phyloP scores from a whole-genome alignment of 1,140 invertebrate species.

The Lethrus apterus region DNA sequence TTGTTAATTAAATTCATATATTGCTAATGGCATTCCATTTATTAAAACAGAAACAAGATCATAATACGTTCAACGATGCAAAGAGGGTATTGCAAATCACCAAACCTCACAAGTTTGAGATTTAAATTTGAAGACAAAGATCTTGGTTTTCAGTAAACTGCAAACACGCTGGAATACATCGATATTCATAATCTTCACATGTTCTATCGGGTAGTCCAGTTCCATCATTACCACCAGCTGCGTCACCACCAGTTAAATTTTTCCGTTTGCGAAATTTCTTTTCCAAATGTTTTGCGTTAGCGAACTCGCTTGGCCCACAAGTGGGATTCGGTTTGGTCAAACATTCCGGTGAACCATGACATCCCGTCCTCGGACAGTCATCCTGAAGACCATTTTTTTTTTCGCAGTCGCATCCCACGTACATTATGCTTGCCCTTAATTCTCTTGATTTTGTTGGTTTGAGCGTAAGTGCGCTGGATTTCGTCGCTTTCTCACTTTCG shows the following conservation, averaged over 20 bases:
- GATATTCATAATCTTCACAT: constrained; percentile 8
- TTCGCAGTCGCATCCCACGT: constrained; percentile 62
- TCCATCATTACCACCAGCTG: not conserved
- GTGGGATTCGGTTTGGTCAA: constrained; percentile 32
- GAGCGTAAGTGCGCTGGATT: not conserved
- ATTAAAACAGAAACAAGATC: no score
- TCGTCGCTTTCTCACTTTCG: not conserved
- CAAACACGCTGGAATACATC: constrained; percentile 2
- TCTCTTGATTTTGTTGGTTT: constrained; percentile 51
- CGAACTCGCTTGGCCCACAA: constrained; percentile 34
- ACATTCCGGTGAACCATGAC: constrained; percentile 60
- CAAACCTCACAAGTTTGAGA: no score
- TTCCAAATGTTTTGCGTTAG: constrained; percentile 31
- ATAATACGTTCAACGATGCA: no score
- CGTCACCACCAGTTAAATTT: not conserved
- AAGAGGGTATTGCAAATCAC: no score
- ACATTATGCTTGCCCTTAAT: constrained; percentile 55
- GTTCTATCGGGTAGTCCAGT: not conserved
- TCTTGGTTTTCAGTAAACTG: no score
- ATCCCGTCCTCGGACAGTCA: constrained; percentile 59
- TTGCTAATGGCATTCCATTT: no score
- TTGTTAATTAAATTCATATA: no score
- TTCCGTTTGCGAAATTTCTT: constrained; percentile 19
- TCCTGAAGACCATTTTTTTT: constrained; percentile 66
- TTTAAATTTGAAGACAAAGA: no score